Conservation (phyloP, 2,888 invertebrate genomes). For the Lasioglossum vierecki region DNA sequence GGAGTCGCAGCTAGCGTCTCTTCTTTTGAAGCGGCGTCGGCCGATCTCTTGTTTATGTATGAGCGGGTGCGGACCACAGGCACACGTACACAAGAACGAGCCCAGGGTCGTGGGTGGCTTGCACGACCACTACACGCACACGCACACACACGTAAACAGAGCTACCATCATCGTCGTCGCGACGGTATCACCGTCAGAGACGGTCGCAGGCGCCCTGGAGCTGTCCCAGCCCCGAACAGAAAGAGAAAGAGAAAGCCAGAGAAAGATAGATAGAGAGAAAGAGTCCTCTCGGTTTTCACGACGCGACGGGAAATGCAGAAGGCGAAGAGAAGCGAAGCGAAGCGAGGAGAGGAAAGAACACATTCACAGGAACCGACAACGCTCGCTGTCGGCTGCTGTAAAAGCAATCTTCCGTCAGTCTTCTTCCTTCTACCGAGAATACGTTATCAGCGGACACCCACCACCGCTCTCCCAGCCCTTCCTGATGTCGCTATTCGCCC, state of each 20-base stretch:
- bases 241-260: constrained; percentile 5
- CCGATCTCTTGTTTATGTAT: constrained; percentile 84
- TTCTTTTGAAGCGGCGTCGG: constrained; percentile 83
- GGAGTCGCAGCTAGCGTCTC: constrained; percentile 82
- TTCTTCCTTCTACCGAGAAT: constrained; percentile 78
- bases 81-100: constrained; percentile 56
- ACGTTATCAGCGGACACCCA: constrained; percentile 75
- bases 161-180: constrained; percentile 46
- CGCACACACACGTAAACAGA: neutral
- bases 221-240: constrained; percentile 59
- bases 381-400: constrained; percentile 71
- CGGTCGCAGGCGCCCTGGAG: constrained; percentile 32
- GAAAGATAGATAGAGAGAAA: constrained; percentile 14
- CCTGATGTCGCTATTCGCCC: neutral
- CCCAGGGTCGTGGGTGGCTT: constrained; percentile 32
- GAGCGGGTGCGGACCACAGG: constrained; percentile 81
- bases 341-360: constrained; percentile 54
- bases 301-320: constrained; percentile 67
- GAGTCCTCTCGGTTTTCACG: constrained; percentile 64
- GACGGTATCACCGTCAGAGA: constrained; percentile 44
- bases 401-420: constrained; percentile 81
- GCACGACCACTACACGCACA: neutral
- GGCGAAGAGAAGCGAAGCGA: constrained; percentile 32
- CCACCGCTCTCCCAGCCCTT: constrained; percentile 39
- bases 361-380: constrained; percentile 73